phyloP scores from a whole-genome alignment of 2,797 vertebrate genomes.

The Myotis vivesi region DNA sequence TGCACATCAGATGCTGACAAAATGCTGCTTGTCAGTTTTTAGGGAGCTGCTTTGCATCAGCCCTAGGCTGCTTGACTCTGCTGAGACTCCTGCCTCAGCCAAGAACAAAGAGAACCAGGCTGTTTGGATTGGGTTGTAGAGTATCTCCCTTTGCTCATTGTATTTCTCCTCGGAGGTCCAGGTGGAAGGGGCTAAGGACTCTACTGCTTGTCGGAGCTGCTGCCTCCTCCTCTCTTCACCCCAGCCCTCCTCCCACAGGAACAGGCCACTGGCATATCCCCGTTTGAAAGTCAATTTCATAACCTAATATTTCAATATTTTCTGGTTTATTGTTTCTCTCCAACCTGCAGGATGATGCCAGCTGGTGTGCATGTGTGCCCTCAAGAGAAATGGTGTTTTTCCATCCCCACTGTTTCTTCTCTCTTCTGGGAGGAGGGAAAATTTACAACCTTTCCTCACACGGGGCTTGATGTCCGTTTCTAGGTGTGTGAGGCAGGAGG shows the following conservation, averaged over 20 bases:
- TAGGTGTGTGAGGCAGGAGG: not conserved
- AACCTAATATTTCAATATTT: slow-evolving; percentile 64
- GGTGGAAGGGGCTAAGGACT: not conserved
- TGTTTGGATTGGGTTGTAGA: not conserved
- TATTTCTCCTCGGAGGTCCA: not conserved
- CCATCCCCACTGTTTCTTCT: not conserved
- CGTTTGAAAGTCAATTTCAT: slow-evolving; percentile 78
- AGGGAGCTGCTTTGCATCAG: not conserved
- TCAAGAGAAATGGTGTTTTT: slow-evolving; percentile 73
- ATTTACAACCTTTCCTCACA: not conserved
- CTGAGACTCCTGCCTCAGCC: not conserved
- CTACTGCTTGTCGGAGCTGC: not conserved
- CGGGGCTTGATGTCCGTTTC: slow-evolving; percentile 52
- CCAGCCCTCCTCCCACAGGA: slow-evolving; percentile 63
- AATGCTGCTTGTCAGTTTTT: not conserved
- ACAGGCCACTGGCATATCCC: slow-evolving; percentile 53
- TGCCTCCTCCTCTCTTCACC: not conserved
- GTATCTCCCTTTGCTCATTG: not conserved
- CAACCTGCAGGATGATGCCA: slow-evolving; percentile 69
- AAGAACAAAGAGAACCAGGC: not conserved
- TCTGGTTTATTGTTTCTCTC: slow-evolving; percentile 72
- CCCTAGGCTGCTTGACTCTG: not conserved
- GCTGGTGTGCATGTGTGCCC: slow-evolving; percentile 70
- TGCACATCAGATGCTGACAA: not conserved
- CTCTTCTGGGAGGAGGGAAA: slow-evolving; percentile 50